Conservation (phyloP, 2,797 vertebrate species). For the Lepilemur septentrionalis region DNA sequence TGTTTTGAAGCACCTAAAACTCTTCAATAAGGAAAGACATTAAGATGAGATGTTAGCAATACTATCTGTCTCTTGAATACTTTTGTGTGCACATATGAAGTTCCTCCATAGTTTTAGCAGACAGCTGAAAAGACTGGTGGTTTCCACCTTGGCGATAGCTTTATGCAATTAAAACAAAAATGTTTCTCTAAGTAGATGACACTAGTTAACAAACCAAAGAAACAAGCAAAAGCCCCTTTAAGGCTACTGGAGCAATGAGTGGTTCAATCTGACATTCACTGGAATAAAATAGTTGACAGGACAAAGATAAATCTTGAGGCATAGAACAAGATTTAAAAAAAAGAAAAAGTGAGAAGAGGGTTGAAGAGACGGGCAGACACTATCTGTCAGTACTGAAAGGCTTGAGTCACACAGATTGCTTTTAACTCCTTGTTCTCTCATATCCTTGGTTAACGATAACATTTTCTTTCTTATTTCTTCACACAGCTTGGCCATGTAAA, state of each 20-base stretch:
- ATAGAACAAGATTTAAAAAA: slow-evolving; percentile 70
- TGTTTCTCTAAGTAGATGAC: neutral
- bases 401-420: slow-evolving; percentile 74
- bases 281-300: slow-evolving; percentile 61
- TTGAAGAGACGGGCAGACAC: slow-evolving; percentile 63
- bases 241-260: slow-evolving; percentile 46
- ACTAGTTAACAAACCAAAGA: slow-evolving; percentile 30
- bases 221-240: slow-evolving; percentile 68
- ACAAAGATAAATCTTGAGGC: slow-evolving; percentile 51
- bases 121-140: slow-evolving; percentile 4
- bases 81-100: neutral
- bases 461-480: slow-evolving; percentile 84
- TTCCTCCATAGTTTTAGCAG: neutral
- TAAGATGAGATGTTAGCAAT: slow-evolving; percentile 6
- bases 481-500: slow-evolving; percentile 93
- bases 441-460: slow-evolving; percentile 62
- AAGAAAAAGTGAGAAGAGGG: slow-evolving; percentile 74
- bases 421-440: slow-evolving; percentile 72
- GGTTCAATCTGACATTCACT: slow-evolving; percentile 53
- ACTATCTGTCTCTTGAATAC: slow-evolving; percentile 24
- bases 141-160: slow-evolving; percentile 13
- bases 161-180: slow-evolving; percentile 40
- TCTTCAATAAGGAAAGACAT: neutral
- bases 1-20: slow-evolving; percentile 61
- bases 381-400: slow-evolving; percentile 72